Evolutionary conservation across 2,888 invertebrate species (phyloP), one percentile per base, ranked within the genome.

Genomic region (Parelbella ahira): DNA sequence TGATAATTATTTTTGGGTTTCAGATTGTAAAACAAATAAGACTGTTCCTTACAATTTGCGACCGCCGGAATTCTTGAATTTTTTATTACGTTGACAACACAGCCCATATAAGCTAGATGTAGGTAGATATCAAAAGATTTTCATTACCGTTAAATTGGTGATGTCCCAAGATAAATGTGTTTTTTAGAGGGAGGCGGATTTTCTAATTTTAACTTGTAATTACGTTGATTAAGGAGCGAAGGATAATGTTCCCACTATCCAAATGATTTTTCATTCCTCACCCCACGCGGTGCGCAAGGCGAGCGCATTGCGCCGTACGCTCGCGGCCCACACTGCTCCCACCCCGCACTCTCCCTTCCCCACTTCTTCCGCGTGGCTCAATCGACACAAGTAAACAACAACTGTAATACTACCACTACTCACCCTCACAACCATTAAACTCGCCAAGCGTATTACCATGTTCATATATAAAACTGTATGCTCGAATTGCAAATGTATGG

Each of bases 371-470:
- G n/a, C n/a, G 13, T 20, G 12, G 33, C 5, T 20, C 33, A 33
- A 33, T 33, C 20, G 21, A 33, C 33, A 33, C n/a, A n/a, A n/a
- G n/a, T n/a, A n/a, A n/a, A n/a, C n/a, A n/a, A n/a, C n/a, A n/a
- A 33, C 33, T 21, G 8, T 23, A 33, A 12, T 12, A 33, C 21
- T 13, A 33, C 32, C 20, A 32, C 32, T n/a, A n/a, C 9, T 30
- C 19, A 5, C 33, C 33, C 33, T 9, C 18, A 7, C 29, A n/a
- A 29, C 19, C 19, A 30, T 30, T 30, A 21, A 33, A 18, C 11
- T 7, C 18, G 18, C 36, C 24, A 19, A 25, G 25, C 15, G 18
- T 33, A 36, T 36, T 36, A 25, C 36, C 25, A 36, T 15, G 18
- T 18, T 36, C 36, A 36, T 34, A 34, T 18, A 25, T 36, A 36